Evolutionary conservation across 2,888 invertebrate species (phyloP).

Genomic region (Caenorhabditis drosophilae): DNA sequence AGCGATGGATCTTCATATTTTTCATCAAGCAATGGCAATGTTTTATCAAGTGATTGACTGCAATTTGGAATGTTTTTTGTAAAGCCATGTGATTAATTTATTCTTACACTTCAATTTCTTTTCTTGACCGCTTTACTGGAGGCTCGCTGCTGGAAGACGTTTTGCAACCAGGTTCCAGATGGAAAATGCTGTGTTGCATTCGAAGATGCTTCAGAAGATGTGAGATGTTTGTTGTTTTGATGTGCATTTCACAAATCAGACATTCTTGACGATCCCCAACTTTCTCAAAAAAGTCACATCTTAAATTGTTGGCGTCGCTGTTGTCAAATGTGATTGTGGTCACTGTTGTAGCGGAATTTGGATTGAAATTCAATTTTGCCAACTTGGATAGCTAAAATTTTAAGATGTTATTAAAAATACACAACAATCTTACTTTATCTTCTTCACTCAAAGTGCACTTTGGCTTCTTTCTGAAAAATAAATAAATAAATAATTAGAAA

Average conservation of each 20-base stretch:
- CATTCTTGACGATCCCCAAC: neutral
- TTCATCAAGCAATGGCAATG: neutral
- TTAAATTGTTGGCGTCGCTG: neutral
- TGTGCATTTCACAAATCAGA: neutral
- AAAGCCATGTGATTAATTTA: neutral
- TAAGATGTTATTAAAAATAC: neutral
- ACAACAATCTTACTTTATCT: neutral
- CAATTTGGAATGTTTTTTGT: neutral
- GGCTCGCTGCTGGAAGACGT: neutral
- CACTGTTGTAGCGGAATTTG: neutral
- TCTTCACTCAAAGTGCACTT: neutral
- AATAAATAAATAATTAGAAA: too few relatives aligned
- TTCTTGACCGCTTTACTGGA: too few relatives aligned
- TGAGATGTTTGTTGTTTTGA: neutral
- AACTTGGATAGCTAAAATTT: neutral
- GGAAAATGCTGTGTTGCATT: neutral
- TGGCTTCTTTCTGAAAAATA: too few relatives aligned
- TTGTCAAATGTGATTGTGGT: neutral
- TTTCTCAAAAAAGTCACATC: constrained; percentile 1
- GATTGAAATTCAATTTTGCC: neutral
- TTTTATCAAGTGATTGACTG: neutral
- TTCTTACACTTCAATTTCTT: neutral
- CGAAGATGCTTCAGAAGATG: constrained; percentile 3
- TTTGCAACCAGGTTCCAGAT: neutral
- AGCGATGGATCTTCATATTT: neutral